Evolutionary conservation across 1,140 invertebrate genomes (phyloP), one percentile per base, ranked within the genome.

Genomic region (Zaprionus nigranus): DNA sequence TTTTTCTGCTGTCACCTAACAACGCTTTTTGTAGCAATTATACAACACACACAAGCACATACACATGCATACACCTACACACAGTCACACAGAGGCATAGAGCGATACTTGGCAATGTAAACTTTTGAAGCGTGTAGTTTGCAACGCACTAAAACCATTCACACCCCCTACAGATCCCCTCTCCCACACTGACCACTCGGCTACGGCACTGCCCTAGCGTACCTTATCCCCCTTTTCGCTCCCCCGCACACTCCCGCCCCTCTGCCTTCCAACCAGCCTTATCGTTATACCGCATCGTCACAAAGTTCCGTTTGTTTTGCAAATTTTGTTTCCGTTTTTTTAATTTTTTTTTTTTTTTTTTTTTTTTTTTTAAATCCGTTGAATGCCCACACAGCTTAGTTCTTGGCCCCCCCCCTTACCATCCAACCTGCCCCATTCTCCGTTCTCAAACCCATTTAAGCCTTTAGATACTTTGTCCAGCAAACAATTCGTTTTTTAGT

Each of bases 401-500:
- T 66, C 6, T 22, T 30, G 20, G 20, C 26, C 17, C 5, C 17
- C 9, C 4, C 15, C 15, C 15, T n/a, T 34, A 2, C 30, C 30
- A 34, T 34, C 30, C 3, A 34, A 0, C 30, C 9, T 34, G 9
- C 30, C 38, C 0, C 0, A 4, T 1, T 11, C 5, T 7, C 4
- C 13, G 38, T n/a, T 3, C 26, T 17, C 30, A 36, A 13, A 12
- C n/a, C 28, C 30, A 36, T 34, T 26, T 49, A 79, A 82, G 67
- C 74, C 77, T 87, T 87, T 87, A 79, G 83, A 79, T 86, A 82
- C 85, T 79, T 67, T 75, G 59, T 56, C 65, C 46, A 68, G 64
- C 58, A 69, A 79, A 85, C 75, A 85, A 62, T 60, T 60, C 61
- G 72, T 65, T 57, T 66, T 30, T 70, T 60, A n/a, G 3, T 12